Conservation (phyloP, 2,888 invertebrate genomes). For the Acronicta psi region DNA sequence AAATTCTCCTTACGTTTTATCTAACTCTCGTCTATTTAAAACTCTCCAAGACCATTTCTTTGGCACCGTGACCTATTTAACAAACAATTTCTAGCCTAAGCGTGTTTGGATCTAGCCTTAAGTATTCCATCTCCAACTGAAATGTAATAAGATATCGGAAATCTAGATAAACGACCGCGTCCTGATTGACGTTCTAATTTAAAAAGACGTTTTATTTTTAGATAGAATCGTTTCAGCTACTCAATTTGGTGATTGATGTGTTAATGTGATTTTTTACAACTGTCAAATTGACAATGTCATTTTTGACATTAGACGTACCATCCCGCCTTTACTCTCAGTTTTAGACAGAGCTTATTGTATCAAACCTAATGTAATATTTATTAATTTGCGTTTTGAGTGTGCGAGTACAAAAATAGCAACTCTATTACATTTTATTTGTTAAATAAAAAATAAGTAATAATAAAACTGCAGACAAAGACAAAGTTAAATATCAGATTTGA, state of each 20-base stretch:
- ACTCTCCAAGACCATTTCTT: background rate
- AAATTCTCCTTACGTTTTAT: background rate
- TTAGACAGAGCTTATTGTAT: too few species aligned
- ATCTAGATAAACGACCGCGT: slow-evolving; percentile 40
- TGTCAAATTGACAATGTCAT: too few species aligned
- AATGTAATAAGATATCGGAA: slow-evolving; percentile 38
- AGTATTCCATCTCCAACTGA: slow-evolving; percentile 5
- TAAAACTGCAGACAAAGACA: too few species aligned
- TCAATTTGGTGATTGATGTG: background rate
- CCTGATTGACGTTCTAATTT: slow-evolving; percentile 45
- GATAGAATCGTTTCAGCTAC: slow-evolving; percentile 8
- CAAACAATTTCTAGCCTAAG: background rate
- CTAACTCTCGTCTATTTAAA: background rate
- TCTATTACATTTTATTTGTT: too few species aligned
- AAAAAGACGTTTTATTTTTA: slow-evolving; percentile 21
- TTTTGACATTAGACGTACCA: too few species aligned
- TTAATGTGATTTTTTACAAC: background rate
- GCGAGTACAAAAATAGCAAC: too few species aligned
- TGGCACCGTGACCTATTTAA: slow-evolving; percentile 4
- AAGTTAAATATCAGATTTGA: too few species aligned
- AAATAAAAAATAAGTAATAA: too few species aligned
- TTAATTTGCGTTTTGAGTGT: too few species aligned
- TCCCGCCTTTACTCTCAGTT: too few species aligned
- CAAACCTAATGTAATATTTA: too few species aligned
- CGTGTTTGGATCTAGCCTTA: slow-evolving; percentile 7